These are phyloP conservation scores for Neopipo cinnamomea DNA, from an alignment of 2,113 vertebrate species.

Conservation along the genomic window DNA sequence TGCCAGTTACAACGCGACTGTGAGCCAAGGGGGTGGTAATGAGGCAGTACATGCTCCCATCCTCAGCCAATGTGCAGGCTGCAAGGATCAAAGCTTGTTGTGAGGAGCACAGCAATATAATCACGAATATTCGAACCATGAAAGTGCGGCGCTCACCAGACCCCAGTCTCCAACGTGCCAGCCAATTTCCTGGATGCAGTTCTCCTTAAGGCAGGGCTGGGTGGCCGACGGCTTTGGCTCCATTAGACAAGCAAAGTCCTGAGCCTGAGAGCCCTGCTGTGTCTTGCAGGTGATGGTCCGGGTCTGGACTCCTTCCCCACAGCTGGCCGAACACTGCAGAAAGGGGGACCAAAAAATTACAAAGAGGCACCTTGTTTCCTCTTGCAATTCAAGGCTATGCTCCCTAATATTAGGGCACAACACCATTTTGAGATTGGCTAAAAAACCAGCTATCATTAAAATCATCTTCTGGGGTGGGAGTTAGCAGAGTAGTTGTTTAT, in stretches of 20 bases:
- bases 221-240: constrained; percentile 68
- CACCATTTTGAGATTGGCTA: background rate
- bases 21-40: background rate
- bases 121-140: background rate
- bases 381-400: background rate
- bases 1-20: background rate
- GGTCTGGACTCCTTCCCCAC: constrained; percentile 85
- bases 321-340: constrained; percentile 88
- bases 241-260: constrained; percentile 75
- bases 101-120: background rate
- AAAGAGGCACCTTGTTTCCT: background rate
- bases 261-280: constrained; percentile 68
- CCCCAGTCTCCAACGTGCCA: constrained; percentile 91
- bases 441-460: background rate
- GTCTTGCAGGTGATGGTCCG: constrained; percentile 80
- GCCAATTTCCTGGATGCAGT: constrained; percentile 74
- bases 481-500: background rate
- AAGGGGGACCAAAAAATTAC: background rate
- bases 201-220: constrained; percentile 75
- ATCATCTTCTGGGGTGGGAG: background rate
- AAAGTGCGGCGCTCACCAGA: constrained; percentile 74
- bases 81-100: background rate
- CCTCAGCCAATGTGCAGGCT: background rate
- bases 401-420: background rate
- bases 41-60: background rate